Evolutionary conservation across 2,888 invertebrate species (phyloP).

Genomic region (Serrognathus titanus): DNA sequence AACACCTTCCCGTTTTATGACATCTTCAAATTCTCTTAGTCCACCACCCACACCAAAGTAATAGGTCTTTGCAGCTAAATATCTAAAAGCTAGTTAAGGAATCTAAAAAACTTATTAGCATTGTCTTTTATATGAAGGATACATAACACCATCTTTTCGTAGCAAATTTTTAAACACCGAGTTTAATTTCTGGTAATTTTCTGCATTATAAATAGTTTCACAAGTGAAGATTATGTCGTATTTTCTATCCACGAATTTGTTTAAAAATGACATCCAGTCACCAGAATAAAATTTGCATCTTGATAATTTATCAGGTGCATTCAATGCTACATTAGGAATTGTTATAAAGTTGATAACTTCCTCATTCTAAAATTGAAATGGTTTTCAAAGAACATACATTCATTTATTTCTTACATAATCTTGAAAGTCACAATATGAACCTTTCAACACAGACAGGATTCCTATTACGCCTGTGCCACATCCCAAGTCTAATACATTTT

Average conservation of each 20-base stretch:
- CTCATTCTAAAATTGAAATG: constrained; percentile 63
- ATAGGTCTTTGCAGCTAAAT: constrained; percentile 84
- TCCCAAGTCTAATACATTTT: constrained; percentile 79
- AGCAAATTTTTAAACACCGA: constrained; percentile 63
- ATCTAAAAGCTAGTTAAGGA: constrained; percentile 39
- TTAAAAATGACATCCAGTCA: constrained; percentile 59
- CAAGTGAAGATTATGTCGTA: constrained; percentile 87
- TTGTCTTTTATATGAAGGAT: constrained; percentile 47
- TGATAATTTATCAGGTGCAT: constrained; percentile 48
- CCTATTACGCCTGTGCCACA: constrained; percentile 91
- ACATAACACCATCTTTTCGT: constrained; percentile 61
- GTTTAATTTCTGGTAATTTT: constrained; percentile 74
- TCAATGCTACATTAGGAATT: constrained; percentile 74
- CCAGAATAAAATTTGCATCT: constrained; percentile 62
- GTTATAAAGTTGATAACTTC: constrained; percentile 81
- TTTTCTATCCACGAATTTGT: constrained; percentile 45
- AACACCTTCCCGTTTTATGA: constrained; percentile 53
- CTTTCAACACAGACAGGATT: constrained; percentile 67
- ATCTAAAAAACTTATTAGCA: too few relatives aligned
- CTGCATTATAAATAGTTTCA: constrained; percentile 88
- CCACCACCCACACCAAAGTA: constrained; percentile 97
- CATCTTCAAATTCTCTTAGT: constrained; percentile 68
- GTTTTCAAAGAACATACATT: neutral
- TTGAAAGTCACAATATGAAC: constrained; percentile 78
- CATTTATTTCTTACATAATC: constrained; percentile 76